Conservation (phyloP, 2,113 vertebrate genomes). For the Rostratula benghalensis region DNA sequence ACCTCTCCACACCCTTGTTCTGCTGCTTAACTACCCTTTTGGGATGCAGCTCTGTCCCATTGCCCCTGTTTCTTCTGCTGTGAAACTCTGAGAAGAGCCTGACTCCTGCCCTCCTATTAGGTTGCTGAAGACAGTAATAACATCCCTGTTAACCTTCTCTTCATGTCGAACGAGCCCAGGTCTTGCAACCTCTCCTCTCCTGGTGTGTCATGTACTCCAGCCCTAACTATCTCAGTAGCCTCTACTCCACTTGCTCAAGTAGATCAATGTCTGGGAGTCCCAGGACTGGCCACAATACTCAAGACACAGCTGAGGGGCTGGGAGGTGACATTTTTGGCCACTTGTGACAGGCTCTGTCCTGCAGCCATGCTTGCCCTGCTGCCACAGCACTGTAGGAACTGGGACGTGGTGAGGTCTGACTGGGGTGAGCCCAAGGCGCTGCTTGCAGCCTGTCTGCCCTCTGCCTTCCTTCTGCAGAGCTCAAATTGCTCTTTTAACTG, state of each 20-base stretch:
- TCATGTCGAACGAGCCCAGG: rapidly evolving
- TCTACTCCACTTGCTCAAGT: not conserved
- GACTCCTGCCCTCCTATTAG: not conserved
- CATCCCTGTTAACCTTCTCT: not conserved
- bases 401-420: not conserved
- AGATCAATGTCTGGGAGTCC: not conserved
- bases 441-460: not conserved
- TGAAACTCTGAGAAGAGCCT: not conserved
- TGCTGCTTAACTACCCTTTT: not conserved
- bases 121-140: not conserved
- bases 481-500: not conserved
- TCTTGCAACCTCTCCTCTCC: not conserved
- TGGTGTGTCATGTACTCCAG: not conserved
- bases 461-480: not conserved
- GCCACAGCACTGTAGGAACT: not conserved
- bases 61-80: not conserved
- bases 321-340: not conserved
- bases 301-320: not conserved
- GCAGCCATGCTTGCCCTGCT: not conserved
- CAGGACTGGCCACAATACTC: not conserved
- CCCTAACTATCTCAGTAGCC: not conserved
- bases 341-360: not conserved
- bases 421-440: not conserved
- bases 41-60: not conserved
- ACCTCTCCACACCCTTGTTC: not conserved